Conservation (phyloP, 2,888 invertebrate species). For the Odontocolon sp. region DNA sequence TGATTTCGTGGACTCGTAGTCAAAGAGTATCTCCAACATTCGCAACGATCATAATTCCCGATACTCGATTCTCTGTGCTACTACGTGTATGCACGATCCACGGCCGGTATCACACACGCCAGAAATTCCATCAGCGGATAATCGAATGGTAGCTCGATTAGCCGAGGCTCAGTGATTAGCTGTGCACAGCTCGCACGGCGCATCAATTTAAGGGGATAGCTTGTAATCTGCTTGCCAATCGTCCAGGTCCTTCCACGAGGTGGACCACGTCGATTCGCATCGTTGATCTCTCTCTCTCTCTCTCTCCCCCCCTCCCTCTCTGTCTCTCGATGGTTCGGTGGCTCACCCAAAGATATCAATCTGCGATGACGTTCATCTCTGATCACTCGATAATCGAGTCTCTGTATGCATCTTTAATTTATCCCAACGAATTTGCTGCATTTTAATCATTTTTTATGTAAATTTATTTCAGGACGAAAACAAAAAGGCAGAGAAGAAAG, state of each 20-base stretch:
- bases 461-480: constrained; percentile 87
- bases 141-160: constrained; percentile 78
- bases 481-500: constrained; percentile 93
- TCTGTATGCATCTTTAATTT: too few relatives aligned
- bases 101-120: constrained; percentile 50
- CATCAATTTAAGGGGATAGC: constrained; percentile 63
- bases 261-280: constrained; percentile 1
- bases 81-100: not conserved
- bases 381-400: too few relatives aligned
- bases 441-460: not conserved
- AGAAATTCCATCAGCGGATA: constrained; percentile 75
- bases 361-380: too few relatives aligned
- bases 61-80: constrained; percentile 20
- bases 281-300: too few relatives aligned
- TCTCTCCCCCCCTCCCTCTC: not conserved
- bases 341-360: not conserved
- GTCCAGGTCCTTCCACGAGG: constrained; percentile 25
- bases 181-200: constrained; percentile 41
- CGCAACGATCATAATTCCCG: constrained; percentile 24
- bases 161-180: constrained; percentile 75
- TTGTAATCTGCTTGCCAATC: constrained; percentile 58
- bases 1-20: too few relatives aligned
- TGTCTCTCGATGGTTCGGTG: not conserved
- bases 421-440: too few relatives aligned
- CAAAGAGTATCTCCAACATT: too few relatives aligned